Base-by-base conservation (phyloP, 1,140 invertebrate genomes). In the Tetramorium simillimum region DNA sequence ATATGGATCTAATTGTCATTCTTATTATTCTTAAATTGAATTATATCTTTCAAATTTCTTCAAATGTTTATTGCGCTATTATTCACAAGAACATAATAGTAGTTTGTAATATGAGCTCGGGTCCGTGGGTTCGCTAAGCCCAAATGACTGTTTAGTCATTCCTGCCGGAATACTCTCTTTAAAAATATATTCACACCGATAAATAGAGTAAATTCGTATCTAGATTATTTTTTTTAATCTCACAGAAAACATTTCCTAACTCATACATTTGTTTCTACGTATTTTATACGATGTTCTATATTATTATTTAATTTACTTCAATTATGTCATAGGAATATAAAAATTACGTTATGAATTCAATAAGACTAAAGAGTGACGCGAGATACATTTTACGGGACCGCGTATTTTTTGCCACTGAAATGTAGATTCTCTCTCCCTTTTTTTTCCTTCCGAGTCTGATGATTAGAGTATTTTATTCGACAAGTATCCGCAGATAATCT, bases 401-500 rank as follows among this genome's bases (percentile, higher is more conserved):
- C 0, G 2, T 10, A n/a, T 63, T 24, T 80, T 28, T 65, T n/a
- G n/a, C 7, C 46, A 24, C 33, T 7, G 14, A 51, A 49, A 78
- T 24, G 75, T 7, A 51, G 0, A 2, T 7, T 85, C 14, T 28
- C 28, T 33, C 37, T 37, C 28, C 10, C 18, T 7, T 3, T 16
- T 28, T 28, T 12, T 21, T 12, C 18, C 18, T 5, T 16, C 28
- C 24, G 3, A 53, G 14, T 24, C n/a, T 40, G 18, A 37, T n/a
- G 75, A 80, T 86, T 76, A 46, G 53, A 86, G 76, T 69, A 86
- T 70, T 86, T 86, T 67, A 82, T 58, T 72, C 51, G 67, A 33
- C 60, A 72, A 51, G 51, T 84, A 75, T 60, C 62, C 33, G 65
- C 60, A 33, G 78, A 77, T 65, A 62, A 49, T 58, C 51, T 40